A percentile compares a stretch with the other conserved stretches of the same genome.
Evolutionary conservation across 2,113 vertebrate species (phyloP).

Genomic region (Rhea pennata): DNA sequence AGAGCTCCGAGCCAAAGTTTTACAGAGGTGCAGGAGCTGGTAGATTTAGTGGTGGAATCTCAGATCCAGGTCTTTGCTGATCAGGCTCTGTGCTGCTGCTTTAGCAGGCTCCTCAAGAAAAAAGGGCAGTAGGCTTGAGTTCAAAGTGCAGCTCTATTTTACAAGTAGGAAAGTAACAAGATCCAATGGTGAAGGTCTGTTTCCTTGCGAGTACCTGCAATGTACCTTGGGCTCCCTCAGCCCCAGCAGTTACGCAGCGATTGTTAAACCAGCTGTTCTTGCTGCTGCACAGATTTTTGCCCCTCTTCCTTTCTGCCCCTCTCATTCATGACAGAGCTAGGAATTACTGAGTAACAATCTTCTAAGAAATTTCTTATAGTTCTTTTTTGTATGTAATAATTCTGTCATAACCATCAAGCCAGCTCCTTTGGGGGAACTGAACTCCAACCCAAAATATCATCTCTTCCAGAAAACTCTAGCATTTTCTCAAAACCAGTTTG

Average conservation of each 20-base stretch:
- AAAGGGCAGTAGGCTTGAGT: neutral
- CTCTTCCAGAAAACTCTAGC: neutral
- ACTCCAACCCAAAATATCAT: neutral
- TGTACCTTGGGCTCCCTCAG: neutral
- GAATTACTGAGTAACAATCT: neutral
- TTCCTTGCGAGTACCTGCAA: neutral
- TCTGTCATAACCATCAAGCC: rapidly evolving
- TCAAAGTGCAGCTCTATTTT: neutral
- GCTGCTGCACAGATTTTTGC: neutral
- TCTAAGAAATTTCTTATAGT: neutral
- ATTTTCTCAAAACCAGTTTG: neutral
- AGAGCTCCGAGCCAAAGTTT: neutral
- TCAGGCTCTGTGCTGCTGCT: no score
- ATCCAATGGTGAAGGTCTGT: neutral
- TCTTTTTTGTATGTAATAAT: neutral
- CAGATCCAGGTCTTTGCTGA: neutral
- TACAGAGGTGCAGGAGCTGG: neutral
- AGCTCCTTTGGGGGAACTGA: neutral
- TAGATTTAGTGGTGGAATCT: rapidly evolving
- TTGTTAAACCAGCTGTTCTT: neutral
- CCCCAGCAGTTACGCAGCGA: neutral
- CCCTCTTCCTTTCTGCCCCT: neutral
- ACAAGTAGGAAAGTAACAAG: neutral
- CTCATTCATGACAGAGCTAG: neutral
- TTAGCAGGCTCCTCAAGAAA: neutral